Percentiles rank a stretch among this genome's conserved stretches.
phyloP scores from a whole-genome alignment of 2,797 vertebrate genomes.

The Silurus lanzhouensis region DNA sequence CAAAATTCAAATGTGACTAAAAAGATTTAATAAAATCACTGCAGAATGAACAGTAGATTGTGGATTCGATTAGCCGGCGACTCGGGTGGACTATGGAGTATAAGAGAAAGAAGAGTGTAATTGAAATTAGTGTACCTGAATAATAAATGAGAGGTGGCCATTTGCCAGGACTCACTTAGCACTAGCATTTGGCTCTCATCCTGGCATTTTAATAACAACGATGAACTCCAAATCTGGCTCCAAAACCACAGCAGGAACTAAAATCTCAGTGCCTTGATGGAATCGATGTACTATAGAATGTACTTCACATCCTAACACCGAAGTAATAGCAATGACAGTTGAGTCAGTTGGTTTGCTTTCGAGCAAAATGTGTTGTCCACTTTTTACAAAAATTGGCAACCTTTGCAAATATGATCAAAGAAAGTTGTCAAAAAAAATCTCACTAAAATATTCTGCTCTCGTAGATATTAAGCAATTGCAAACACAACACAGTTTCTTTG shows the following conservation, averaged over 20 bases:
- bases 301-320: no score
- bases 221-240: conserved; percentile 1
- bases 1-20: no score
- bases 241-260: neutral
- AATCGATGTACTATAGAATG: neutral
- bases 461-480: no score
- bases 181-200: neutral
- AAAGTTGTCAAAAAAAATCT: no score
- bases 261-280: neutral
- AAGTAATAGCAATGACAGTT: no score
- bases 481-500: no score
- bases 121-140: conserved; percentile 21
- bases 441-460: no score
- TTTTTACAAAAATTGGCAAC: no score
- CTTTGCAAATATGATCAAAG: no score
- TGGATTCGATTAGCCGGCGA: neutral
- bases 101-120: neutral
- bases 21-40: no score
- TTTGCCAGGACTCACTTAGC: conserved; percentile 19
- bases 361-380: no score
- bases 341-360: no score
- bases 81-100: neutral
- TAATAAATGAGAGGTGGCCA: conserved; percentile 23
- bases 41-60: neutral
- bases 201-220: neutral